phyloP scores from a whole-genome alignment of 2,797 vertebrate species.

The Vipera ursinii region DNA sequence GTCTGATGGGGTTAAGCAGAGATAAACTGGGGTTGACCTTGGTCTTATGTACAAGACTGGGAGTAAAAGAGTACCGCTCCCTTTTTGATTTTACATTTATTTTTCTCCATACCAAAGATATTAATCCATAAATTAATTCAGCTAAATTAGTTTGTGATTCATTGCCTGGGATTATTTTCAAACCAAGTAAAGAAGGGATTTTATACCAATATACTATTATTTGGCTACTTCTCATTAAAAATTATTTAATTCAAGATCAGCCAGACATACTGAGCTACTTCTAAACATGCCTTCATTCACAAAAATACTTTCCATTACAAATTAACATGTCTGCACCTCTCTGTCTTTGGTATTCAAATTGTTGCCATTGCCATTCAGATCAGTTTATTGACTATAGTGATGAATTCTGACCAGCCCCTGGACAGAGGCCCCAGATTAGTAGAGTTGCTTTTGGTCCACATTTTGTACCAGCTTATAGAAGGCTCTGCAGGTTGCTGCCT shows the following conservation, averaged over 20 bases:
- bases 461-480: background rate
- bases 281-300: background rate
- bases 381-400: background rate
- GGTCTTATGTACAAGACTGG: background rate
- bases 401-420: background rate
- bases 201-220: background rate
- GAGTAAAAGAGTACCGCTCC: background rate
- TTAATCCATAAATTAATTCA: background rate
- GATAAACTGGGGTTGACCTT: background rate
- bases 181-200: background rate
- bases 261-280: background rate
- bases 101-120: background rate
- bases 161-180: slow-evolving; percentile 1
- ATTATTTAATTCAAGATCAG: background rate
- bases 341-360: background rate
- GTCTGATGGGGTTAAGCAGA: background rate
- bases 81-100: background rate
- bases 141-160: background rate
- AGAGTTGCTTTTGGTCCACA: background rate
- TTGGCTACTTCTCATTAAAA: background rate
- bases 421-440: background rate
- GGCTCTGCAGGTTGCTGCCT: background rate
- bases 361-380: background rate
- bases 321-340: background rate
- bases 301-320: background rate